Evolutionary conservation across 2,888 invertebrate species (phyloP), one percentile per base, ranked within the genome.

Genomic region (Norana najaformis): DNA sequence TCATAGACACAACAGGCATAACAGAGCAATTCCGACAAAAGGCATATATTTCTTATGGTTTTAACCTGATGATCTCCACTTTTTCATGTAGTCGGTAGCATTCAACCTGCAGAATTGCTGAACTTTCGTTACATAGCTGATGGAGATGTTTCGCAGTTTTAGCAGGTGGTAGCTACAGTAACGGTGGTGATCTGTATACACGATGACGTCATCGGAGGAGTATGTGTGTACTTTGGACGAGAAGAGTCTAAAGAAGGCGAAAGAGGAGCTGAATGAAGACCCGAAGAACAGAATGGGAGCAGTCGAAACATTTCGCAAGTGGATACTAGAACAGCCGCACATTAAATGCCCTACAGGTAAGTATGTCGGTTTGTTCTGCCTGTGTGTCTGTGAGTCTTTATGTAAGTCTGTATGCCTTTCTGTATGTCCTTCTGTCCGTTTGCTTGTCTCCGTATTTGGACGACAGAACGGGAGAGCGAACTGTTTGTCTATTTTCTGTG

Each of bases 261-360:
- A 90, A 83, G 89, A 90, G 37, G 93, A 93, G 89, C 90, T 93
- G 4, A 90, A 92, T 90, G 93, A 93, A 89, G 92, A 92, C 34
- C 92, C 93, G 13, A 91, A 92, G 47, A 92, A 93, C 69, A 90
- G 92, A 38, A 89, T 92, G 6, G 89, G 92, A n/a, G 92, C 92
- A 14, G 90, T 92, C 8, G 83, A 90, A 30, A 91, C 93, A 35
- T 91, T 93, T 82, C 88, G 91, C 83, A 91, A 92, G 0, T 93
- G 93, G 93, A 91, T 92, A 13, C 85, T 85, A 6, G 91, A 91
- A 47, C 92, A 92, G 88, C 91, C 91, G 18, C 92, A 92, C 91
- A 89, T 93, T 20, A 91, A 90, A 41, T 91, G 92, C 34, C 91
- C 92, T 11, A 92, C 91, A 90, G 92, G 93, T 91, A 88, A 35